Evolutionary conservation across 2,797 vertebrate genomes (phyloP).

Genomic region (Acomys russatus): DNA sequence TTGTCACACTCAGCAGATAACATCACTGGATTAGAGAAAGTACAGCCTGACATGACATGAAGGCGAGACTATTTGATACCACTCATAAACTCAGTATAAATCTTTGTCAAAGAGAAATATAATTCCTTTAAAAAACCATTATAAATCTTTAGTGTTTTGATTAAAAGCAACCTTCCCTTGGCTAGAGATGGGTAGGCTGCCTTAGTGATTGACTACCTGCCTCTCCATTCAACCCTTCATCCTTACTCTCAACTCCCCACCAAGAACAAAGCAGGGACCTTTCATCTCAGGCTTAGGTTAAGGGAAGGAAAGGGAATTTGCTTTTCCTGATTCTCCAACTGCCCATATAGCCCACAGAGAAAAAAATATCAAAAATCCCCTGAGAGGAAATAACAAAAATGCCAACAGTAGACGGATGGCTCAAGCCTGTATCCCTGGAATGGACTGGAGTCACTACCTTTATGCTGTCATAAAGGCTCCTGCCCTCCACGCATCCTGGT

Average conservation of each 20-base stretch:
- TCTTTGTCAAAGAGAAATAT: conserved; percentile 60
- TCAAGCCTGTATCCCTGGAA: conserved; percentile 17
- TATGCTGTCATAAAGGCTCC: neutral
- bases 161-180: conserved; percentile 66
- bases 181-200: neutral
- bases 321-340: conserved; percentile 80
- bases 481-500: neutral
- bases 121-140: conserved; percentile 44
- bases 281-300: conserved; percentile 73
- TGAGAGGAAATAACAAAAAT: conserved; percentile 85
- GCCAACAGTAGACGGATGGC: conserved; percentile 75
- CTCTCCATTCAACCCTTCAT: no score
- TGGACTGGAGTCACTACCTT: neutral
- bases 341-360: conserved; percentile 72
- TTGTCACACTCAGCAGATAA: conserved; percentile 71
- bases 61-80: conserved; percentile 57
- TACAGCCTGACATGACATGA: conserved; percentile 52
- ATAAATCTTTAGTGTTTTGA: conserved; percentile 39
- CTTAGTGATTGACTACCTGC: neutral
- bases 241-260: neutral
- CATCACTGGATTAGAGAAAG: conserved; percentile 59
- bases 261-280: conserved; percentile 74
- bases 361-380: conserved; percentile 75
- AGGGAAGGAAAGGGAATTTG: conserved; percentile 82
- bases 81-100: conserved; percentile 41